Evolutionary conservation across 2,113 vertebrate genomes (phyloP), one percentile per base, ranked within the genome.

Genomic region (Rutilus rutilus): DNA sequence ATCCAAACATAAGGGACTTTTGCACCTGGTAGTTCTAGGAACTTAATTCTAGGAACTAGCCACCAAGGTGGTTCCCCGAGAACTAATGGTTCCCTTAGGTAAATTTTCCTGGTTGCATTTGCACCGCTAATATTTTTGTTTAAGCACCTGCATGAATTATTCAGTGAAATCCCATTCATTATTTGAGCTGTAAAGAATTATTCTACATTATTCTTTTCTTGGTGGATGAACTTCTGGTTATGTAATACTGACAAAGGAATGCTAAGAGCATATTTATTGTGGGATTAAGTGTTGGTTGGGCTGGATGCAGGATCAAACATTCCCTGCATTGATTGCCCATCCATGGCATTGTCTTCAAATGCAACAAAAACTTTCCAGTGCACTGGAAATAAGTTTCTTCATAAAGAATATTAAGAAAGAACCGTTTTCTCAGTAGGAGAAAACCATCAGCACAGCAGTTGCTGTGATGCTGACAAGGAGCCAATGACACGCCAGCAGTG

Each of bases 401-500:
- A 25, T 25, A 50, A 47, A 47, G 3, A 50, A 50, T 50, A 47
- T 47, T 47, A 25, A 74, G 71, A 74, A 10, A 74, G 2, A 74
- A 47, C 5, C 5, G 33, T 33, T 33, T n/a, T n/a, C n/a, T n/a
- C n/a, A n/a, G n/a, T n/a, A n/a, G n/a, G n/a, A n/a, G n/a, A n/a
- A n/a, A n/a, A n/a, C n/a, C n/a, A n/a, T n/a, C n/a, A n/a, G n/a
- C n/a, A n/a, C n/a, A n/a, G 42, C 71, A 47, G 12, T 47, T 27
- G 23, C 42, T 75, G 5, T 7, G 50, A 75, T 0, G n/a, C 71
- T 75, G 71, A 75, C n/a, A 50, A 25, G n/a, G 5, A 75, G 42
- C 71, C 71, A 75, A 25, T 75, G 71, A 27, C 71, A 75, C 42
- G 6, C 12, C n/a, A 75, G 42, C 71, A 75, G 42, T 75, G 71